Conservation (phyloP, 1,140 invertebrate genomes). For the Trachymyrmex cornetzi region DNA sequence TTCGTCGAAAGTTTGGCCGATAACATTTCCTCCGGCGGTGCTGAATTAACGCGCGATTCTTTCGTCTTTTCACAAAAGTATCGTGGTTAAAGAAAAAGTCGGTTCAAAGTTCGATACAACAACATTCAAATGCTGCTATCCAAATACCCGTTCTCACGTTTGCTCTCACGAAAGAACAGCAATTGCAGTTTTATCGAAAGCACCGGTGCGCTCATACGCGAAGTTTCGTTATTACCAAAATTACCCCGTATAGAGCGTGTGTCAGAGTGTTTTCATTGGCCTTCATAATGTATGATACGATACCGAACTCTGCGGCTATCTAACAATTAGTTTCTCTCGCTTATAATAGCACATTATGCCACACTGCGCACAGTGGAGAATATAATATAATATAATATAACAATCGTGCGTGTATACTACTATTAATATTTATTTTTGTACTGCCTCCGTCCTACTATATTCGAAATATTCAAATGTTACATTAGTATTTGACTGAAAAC, state of each 20-base stretch:
- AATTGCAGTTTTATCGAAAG: constrained; percentile 36
- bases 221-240: constrained; percentile 39
- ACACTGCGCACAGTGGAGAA: not conserved
- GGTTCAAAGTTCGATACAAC: not conserved
- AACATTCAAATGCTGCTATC: not conserved
- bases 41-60: constrained; percentile 51
- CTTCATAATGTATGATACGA: constrained; percentile 42
- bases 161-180: not conserved
- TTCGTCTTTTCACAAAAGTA: constrained; percentile 6
- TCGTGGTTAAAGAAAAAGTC: not conserved
- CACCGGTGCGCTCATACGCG: not conserved
- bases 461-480: constrained; percentile 5
- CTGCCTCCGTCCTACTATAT: not conserved
- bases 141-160: not conserved
- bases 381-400: not conserved
- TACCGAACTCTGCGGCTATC: not conserved
- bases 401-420: not conserved
- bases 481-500: not conserved
- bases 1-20: constrained; percentile 28
- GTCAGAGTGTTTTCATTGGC: constrained; percentile 13
- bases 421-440: constrained; percentile 35
- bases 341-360: constrained; percentile 25
- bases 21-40: constrained; percentile 38
- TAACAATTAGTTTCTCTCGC: constrained; percentile 26
- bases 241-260: not conserved